Evolutionary conservation across 1,140 invertebrate genomes (phyloP).

Genomic region (Apolygus lucorum): DNA sequence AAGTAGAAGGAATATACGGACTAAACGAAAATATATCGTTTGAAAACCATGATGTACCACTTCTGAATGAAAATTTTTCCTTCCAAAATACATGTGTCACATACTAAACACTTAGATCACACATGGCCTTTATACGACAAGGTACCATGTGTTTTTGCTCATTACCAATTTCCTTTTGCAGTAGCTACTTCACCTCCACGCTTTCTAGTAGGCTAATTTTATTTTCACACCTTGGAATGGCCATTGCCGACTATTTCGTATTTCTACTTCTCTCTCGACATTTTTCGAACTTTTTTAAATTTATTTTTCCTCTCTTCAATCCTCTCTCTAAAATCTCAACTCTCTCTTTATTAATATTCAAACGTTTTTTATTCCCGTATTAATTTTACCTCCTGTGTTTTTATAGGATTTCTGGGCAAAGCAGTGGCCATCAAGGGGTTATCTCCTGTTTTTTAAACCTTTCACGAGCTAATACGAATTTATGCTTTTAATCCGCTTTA

Average conservation of each 20-base stretch:
- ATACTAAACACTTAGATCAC: constrained; percentile 18
- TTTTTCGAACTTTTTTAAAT: background rate
- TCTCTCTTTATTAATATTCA: background rate
- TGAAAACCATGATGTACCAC: no score
- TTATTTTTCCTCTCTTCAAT: background rate
- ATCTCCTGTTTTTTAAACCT: no score
- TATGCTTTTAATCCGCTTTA: no score
- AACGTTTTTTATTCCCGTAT: background rate
- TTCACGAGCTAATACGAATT: no score
- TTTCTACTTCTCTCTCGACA: no score
- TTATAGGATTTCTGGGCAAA: background rate
- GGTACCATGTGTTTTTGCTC: background rate
- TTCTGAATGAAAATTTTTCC: no score
- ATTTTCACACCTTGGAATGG: background rate
- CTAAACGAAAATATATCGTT: no score
- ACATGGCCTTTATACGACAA: background rate
- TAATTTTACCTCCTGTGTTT: no score
- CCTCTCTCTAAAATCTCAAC: background rate
- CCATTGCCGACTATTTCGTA: background rate
- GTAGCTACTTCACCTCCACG: background rate
- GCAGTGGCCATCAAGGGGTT: background rate
- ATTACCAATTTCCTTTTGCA: no score
- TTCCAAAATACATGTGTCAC: constrained; percentile 18
- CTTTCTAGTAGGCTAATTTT: background rate
- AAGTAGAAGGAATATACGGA: no score